Evolutionary conservation across 1,140 invertebrate genomes (phyloP).

Genomic region (Drosophila quadrilineata): DNA sequence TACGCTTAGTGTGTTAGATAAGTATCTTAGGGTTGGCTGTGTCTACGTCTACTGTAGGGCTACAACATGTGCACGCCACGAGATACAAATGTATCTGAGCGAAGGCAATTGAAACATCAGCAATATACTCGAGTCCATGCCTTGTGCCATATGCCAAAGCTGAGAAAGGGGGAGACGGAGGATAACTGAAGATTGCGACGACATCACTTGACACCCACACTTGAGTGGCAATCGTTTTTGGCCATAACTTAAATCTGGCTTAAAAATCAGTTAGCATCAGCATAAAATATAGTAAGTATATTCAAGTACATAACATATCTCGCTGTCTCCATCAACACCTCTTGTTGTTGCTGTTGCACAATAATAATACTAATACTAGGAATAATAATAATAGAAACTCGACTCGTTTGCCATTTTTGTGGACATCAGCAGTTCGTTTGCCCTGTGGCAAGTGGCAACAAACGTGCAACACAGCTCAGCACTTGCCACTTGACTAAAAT

Average conservation of each 20-base stretch:
- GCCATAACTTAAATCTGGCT: constrained; percentile 69
- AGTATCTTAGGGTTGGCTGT: constrained; percentile 65
- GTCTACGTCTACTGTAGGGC: too few species aligned
- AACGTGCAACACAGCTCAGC: constrained; percentile 41
- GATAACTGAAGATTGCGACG: constrained; percentile 35
- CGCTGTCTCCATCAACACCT: too few species aligned
- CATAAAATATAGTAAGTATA: constrained; percentile 39
- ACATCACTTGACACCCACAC: constrained; percentile 46
- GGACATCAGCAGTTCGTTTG: constrained; percentile 57
- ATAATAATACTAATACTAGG: not conserved
- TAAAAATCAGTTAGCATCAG: constrained; percentile 76
- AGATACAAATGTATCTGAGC: not conserved
- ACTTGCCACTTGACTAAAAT: constrained; percentile 59
- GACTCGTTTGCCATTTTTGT: constrained; percentile 47
- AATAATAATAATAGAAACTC: constrained; percentile 10
- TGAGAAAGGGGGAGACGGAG: too few species aligned
- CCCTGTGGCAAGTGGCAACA: constrained; percentile 28
- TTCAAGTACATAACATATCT: too few species aligned
- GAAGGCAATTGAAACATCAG: constrained; percentile 73
- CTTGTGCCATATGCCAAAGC: constrained; percentile 68
- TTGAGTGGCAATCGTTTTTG: constrained; percentile 30
- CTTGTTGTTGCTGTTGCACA: too few species aligned
- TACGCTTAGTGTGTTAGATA: constrained; percentile 71
- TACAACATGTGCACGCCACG: not conserved
- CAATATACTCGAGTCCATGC: constrained; percentile 71